Percentiles rank a stretch among this genome's conserved stretches.
phyloP scores from a whole-genome alignment of 2,113 vertebrate genomes.

The Scopus umbretta region DNA sequence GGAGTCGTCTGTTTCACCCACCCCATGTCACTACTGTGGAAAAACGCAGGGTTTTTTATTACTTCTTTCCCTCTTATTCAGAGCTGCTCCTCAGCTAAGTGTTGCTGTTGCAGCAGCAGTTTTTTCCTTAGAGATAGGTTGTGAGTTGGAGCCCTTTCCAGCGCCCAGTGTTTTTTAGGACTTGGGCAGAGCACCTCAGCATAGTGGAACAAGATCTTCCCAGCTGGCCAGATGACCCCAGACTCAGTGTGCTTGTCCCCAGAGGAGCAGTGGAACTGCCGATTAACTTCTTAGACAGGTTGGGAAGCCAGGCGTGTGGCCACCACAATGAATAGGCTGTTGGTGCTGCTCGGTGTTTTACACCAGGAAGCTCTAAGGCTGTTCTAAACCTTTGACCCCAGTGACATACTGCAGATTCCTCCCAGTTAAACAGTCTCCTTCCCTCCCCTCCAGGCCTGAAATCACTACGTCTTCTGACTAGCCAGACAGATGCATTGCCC shows the following conservation, averaged over 20 bases:
- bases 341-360: neutral
- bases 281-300: neutral
- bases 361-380: neutral
- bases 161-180: neutral
- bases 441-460: neutral
- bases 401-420: neutral
- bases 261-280: neutral
- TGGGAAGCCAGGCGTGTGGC: neutral
- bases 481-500: neutral
- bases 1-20: neutral
- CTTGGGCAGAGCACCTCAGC: neutral
- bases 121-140: neutral
- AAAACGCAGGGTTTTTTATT: neutral
- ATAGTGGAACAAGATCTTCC: neutral
- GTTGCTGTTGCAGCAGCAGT: neutral
- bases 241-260: neutral
- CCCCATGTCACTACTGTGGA: neutral
- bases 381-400: conserved; percentile 7
- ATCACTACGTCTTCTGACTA: neutral
- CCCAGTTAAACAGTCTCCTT: neutral
- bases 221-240: neutral
- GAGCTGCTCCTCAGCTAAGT: neutral
- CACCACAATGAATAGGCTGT: neutral
- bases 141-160: neutral
- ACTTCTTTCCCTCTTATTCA: neutral